Percentiles rank a stretch among this genome's conserved stretches.
These are phyloP conservation scores for Zaprionus kolodkinae DNA, from an alignment of 1,140 invertebrate species.

Conservation along the genomic window DNA sequence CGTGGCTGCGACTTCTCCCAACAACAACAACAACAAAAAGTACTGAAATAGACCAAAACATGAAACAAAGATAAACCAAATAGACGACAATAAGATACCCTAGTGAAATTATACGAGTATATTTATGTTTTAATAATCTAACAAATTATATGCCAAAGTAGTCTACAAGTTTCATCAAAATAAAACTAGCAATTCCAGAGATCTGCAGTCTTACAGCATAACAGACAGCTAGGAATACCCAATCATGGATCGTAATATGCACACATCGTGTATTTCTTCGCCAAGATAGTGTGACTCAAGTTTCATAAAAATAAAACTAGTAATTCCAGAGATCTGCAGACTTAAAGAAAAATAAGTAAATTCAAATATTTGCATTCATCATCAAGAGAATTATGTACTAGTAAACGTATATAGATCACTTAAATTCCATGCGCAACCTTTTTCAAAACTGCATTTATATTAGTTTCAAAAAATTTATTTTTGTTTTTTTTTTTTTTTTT, in stretches of 20 bases:
- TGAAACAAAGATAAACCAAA: no score
- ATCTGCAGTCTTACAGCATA: not conserved
- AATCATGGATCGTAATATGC: not conserved
- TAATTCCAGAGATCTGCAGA: not conserved
- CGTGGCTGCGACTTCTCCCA: slow-evolving; percentile 14
- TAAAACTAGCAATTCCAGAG: not conserved
- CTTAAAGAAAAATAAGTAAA: not conserved
- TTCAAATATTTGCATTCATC: no score
- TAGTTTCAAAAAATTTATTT: not conserved
- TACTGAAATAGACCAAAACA: slow-evolving; percentile 2
- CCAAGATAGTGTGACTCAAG: not conserved
- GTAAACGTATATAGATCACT: no score
- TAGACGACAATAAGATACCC: no score
- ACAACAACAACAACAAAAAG: slow-evolving; percentile 11
- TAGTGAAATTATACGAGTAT: no score
- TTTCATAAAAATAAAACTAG: not conserved
- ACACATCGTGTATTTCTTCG: not conserved
- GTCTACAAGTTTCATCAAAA: not conserved
- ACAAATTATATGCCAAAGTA: no score
- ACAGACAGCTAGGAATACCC: not conserved
- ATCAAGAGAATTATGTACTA: no score
- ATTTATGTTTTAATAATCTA: no score
- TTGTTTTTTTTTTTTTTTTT: not conserved
- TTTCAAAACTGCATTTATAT: not conserved
- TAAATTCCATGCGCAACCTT: not conserved